Percentiles rank a stretch among this genome's conserved stretches.
phyloP scores from a whole-genome alignment of 2,797 vertebrate species.

The Xyrichtys novacula region DNA sequence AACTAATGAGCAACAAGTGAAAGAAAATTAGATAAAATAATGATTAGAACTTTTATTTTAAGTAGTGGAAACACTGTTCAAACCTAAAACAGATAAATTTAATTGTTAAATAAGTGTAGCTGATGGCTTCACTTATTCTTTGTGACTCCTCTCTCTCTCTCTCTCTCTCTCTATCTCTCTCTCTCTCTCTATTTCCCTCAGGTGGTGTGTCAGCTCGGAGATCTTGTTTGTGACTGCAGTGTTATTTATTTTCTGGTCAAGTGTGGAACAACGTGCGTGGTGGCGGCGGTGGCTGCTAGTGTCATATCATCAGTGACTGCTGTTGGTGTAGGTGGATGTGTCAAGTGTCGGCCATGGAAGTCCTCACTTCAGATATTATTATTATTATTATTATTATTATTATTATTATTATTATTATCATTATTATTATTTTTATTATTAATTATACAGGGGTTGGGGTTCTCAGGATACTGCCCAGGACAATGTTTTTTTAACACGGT shows the following conservation, averaged over 20 bases:
- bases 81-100: too few relatives aligned
- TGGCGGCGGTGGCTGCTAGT: slow-evolving; percentile 65
- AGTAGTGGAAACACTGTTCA: too few relatives aligned
- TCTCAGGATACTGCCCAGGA: slow-evolving; percentile 84
- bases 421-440: slow-evolving; percentile 66
- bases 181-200: slow-evolving; percentile 65
- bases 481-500: slow-evolving; percentile 60
- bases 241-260: slow-evolving; percentile 87
- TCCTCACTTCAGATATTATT: slow-evolving; percentile 55
- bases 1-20: too few relatives aligned
- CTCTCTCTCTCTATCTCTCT: background rate
- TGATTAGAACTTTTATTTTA: too few relatives aligned
- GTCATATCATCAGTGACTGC: slow-evolving; percentile 61
- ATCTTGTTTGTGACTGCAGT: slow-evolving; percentile 87
- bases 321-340: slow-evolving; percentile 58
- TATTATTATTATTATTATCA: too few relatives aligned
- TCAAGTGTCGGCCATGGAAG: slow-evolving; percentile 49
- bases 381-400: too few relatives aligned
- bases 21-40: too few relatives aligned
- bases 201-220: slow-evolving; percentile 84
- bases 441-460: slow-evolving; percentile 20
- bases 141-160: slow-evolving; percentile 16
- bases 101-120: too few relatives aligned
- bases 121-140: too few relatives aligned
- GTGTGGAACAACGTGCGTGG: slow-evolving; percentile 83